phyloP scores from a whole-genome alignment of 2,888 invertebrate genomes.

The Erannis defoliaria region DNA sequence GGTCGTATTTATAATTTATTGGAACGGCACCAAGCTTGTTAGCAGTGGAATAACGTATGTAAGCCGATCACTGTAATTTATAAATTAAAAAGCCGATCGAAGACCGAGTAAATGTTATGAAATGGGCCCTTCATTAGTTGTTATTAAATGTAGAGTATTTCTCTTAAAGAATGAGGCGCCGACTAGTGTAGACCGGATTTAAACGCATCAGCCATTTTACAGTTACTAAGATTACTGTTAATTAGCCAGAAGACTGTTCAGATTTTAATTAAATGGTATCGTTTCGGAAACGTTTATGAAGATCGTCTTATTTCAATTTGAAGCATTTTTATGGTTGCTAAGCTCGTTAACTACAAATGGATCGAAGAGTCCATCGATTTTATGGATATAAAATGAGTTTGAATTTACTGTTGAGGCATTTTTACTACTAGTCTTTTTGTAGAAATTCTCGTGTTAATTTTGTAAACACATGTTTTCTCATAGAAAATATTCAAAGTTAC shows the following conservation, averaged over 20 bases:
- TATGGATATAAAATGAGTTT: slow-evolving; percentile 45
- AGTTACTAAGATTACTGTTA: slow-evolving; percentile 52
- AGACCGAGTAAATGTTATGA: slow-evolving; percentile 68
- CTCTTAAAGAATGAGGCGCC: slow-evolving; percentile 55
- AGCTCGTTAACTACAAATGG: slow-evolving; percentile 49
- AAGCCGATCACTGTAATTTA: slow-evolving; percentile 73
- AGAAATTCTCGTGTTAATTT: slow-evolving; percentile 18
- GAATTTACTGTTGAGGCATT: slow-evolving; percentile 41
- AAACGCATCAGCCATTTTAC: slow-evolving; percentile 40
- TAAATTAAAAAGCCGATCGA: slow-evolving; percentile 66
- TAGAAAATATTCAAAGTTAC: not conserved
- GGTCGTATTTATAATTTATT: slow-evolving; percentile 64
- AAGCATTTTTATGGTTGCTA: slow-evolving; percentile 46
- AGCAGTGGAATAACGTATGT: slow-evolving; percentile 56
- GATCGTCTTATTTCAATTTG: slow-evolving; percentile 49
- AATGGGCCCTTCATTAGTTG: slow-evolving; percentile 71
- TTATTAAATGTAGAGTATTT: slow-evolving; percentile 63
- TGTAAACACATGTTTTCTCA: slow-evolving; percentile 5
- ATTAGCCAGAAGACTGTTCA: slow-evolving; percentile 54
- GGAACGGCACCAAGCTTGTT: slow-evolving; percentile 61
- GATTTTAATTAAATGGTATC: slow-evolving; percentile 52
- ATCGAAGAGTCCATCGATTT: slow-evolving; percentile 46
- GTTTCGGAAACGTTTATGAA: slow-evolving; percentile 50
- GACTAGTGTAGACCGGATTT: slow-evolving; percentile 40
- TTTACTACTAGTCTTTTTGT: slow-evolving; percentile 40